Evolutionary conservation across 2,113 vertebrate genomes (phyloP), one percentile per base, ranked within the genome.

Genomic region (Psilopogon haemacephalus): DNA sequence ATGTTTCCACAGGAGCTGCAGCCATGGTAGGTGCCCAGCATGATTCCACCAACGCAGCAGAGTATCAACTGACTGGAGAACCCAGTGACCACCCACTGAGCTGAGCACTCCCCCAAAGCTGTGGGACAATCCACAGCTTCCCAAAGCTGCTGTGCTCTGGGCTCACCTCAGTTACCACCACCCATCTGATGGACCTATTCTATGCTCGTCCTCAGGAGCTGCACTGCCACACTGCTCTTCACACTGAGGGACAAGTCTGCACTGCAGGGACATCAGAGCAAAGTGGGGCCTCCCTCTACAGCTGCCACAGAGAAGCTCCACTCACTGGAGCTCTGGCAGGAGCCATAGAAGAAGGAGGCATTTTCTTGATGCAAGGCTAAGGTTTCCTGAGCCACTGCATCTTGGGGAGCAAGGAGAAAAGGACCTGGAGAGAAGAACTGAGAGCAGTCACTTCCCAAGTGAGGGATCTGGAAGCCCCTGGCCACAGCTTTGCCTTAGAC

Each of bases 141-240:
- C 71, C 69, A 59, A 20, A 37, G 58, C 1, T 9, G 24, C 15
- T 20, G 27, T 74, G 52, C 37, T 24, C 65, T 3, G 19, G 50
- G 46, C 32, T 3, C 5, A 38, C 12, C 42, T 28, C 55, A 60
- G 68, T 32, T 6, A 2, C 46, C 62, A 44, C 11, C 55, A 20
- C 10, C 16, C 17, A 3, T 2, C 11, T 16, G 24, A 12, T 40
- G 28, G 3, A 24, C 11, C 35, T 44, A 27, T 0, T 8, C 4
- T 1, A 9, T 5, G 28, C 42, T 48, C 35, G 18, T 50, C 42
- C 79, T 12, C 19, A 30, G 44, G 23, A 56, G 35, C 80, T 73
- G 60, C 55, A 16, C 26, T 16, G 1, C 56, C 64, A 8, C 0
- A 0, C 3, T 27, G 38, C 3, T 71, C 54, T 23, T 30, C 6